phyloP scores from a whole-genome alignment of 2,888 invertebrate species.

The Himalopsyche kuldschensis region DNA sequence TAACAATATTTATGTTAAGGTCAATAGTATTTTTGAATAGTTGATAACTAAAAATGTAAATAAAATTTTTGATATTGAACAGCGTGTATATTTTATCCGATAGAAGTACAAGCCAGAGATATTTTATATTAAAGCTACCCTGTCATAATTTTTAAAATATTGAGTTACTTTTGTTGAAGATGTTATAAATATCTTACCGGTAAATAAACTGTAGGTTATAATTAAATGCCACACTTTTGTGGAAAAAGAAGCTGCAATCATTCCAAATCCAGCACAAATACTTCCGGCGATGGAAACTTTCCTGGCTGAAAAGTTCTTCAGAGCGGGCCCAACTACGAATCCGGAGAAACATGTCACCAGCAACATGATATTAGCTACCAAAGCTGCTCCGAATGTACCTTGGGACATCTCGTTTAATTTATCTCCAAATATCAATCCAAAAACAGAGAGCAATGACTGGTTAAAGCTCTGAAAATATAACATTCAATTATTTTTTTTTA shows the following conservation, averaged over 20 bases:
- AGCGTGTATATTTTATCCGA: too few species aligned
- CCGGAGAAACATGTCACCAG: slow-evolving; percentile 68
- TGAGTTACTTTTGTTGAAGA: background rate
- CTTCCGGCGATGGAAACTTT: slow-evolving; percentile 53
- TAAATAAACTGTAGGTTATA: slow-evolving; percentile 53
- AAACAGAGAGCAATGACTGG: slow-evolving; percentile 70
- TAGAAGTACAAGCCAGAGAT: background rate
- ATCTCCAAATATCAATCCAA: slow-evolving; percentile 70
- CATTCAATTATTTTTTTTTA: background rate
- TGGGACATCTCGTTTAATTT: slow-evolving; percentile 65
- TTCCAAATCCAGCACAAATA: slow-evolving; percentile 50
- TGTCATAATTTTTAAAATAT: background rate
- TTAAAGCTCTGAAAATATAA: slow-evolving; percentile 62
- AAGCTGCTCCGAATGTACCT: slow-evolving; percentile 66
- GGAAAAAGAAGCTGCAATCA: slow-evolving; percentile 55
- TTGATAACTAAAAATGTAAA: too few species aligned
- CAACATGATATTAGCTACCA: slow-evolving; percentile 69
- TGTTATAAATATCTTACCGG: slow-evolving; percentile 48
- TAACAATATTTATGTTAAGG: too few species aligned
- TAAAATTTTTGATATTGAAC: too few species aligned
- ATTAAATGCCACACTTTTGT: slow-evolving; percentile 53
- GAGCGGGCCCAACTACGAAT: slow-evolving; percentile 69
- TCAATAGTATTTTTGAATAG: too few species aligned
- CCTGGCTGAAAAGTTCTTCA: slow-evolving; percentile 56
- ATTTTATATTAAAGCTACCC: background rate